Base-by-base conservation (phyloP, 2,113 vertebrate genomes). In the Aspiorhynchus laticeps region DNA sequence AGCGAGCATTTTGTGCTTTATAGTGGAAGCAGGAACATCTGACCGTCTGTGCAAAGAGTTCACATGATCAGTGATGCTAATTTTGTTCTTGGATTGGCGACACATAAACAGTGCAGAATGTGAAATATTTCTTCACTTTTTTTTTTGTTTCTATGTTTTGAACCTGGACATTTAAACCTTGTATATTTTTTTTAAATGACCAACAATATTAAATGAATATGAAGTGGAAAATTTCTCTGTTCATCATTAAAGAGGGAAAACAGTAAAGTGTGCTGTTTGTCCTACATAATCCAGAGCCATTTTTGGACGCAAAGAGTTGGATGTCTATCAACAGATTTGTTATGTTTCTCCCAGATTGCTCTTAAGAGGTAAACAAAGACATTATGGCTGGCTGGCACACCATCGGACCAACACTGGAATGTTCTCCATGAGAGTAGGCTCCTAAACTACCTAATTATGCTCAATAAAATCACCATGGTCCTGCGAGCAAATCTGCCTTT, bases 331-430 rank as follows among this genome's bases (percentile, higher is more conserved):
- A 80, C 24, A 56, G 73, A 53, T 74, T 38, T 69, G 61, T 81
- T 69, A 74, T 31, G 14, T 86, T 81, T 75, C 87, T 89, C 89
- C 90, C 88, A 89, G 84, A 87, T 86, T 75, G 63, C 77, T 80
- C 65, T 36, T 90, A 87, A 85, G 85, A 75, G 61, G 86, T 86
- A 90, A 88, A 88, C 86, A 89, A 80, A 84, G 77, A 73, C 85
- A 80, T 89, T 83, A 86, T 75, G 73, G n/a, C 71, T 78, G 28
- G 31, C 83, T 90, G 87, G 87, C 87, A 87, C 86, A 79, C 86
- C 85, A 85, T 71, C 28, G 80, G 86, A 79, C 76, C 79, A 59
- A 36, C 80, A 67, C 65, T 83, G 87, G 88, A 92, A 91, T 90
- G 88, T 80, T 89, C 76, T 88, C 87, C 88, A 67, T 71, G 80